Base-by-base conservation (phyloP, 2,113 vertebrate species). In the Scatophagus argus region DNA sequence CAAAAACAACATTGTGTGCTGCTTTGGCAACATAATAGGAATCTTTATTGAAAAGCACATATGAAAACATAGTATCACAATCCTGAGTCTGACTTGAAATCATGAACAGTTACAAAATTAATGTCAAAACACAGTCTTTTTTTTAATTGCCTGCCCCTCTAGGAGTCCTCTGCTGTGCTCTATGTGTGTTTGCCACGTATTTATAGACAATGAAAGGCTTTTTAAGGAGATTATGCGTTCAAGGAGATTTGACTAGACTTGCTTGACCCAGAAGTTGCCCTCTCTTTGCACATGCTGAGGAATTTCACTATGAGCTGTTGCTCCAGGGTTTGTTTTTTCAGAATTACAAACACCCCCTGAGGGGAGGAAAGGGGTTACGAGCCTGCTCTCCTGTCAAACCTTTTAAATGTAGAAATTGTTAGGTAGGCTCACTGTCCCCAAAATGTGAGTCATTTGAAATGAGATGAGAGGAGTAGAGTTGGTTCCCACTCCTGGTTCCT, bases 241-340 rank as follows among this genome's bases (percentile, higher is more conserved):
- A 7, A 14, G 19, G 66, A 38, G 39, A 62, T 80, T 38, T 66
- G 60, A 63, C 34, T 25, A 49, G 71, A 70, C 80, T 43, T 85
- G 74, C 16, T 69, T 66, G 73, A 77, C 36, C 34, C 73, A 49
- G 21, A 61, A 38, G 32, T 68, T 38, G 34, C 67, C 71, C 34
- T 17, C 32, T 58, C 16, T 79, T 31, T 41, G 9, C n/a, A 34
- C 59, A 49, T 13, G 38, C 44, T 87, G 83, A 89, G 84, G 89
- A 91, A 94, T 94, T 76, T 88, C 51, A 73, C 8, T 14, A 74
- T 81, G 77, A 80, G 81, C 66, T 81, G 81, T 67, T 8, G 58
- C 44, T 60, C 19, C 16, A 55, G 52, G 55, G 19, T n/a, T n/a
- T n/a, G 21, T n/a, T 32, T 41, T 56, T 51, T 43, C 6, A 67